Conservation (phyloP, 2,113 vertebrate genomes). For the Fukomys damarensis region DNA sequence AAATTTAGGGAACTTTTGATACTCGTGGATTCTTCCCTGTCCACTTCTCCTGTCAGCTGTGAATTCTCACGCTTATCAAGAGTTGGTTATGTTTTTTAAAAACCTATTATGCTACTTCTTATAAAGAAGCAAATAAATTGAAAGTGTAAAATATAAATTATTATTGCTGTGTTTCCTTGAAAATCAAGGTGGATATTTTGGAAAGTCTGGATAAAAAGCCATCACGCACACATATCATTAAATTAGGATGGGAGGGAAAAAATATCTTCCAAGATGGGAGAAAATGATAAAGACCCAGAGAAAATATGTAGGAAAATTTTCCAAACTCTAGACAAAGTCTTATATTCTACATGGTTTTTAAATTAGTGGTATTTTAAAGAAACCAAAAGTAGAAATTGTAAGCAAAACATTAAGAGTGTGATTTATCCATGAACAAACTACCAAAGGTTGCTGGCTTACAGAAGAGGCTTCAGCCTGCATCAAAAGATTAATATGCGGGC, state of each 20-base stretch:
- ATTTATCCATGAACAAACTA: not conserved
- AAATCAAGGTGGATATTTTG: conserved; percentile 29
- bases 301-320: not conserved
- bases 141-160: conserved; percentile 17
- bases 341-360: not conserved
- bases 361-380: conserved; percentile 50
- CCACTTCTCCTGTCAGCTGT: not conserved
- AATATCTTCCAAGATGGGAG: not conserved
- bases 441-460: not conserved
- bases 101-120: not conserved
- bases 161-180: conserved; percentile 24
- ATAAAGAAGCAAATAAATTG: not conserved
- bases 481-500: not conserved
- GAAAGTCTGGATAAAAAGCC: conserved; percentile 22
- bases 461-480: not conserved
- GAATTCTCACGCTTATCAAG: not conserved
- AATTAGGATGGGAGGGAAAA: conserved; percentile 27
- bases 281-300: conserved; percentile 7
- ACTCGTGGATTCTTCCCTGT: not conserved
- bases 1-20: not conserved
- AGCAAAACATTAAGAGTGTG: not conserved
- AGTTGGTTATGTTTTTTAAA: not conserved
- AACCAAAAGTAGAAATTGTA: conserved; percentile 5
- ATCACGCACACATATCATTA: not conserved
- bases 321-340: not conserved